phyloP scores from a whole-genome alignment of 1,140 invertebrate genomes.

The Ectropis grisescens region DNA sequence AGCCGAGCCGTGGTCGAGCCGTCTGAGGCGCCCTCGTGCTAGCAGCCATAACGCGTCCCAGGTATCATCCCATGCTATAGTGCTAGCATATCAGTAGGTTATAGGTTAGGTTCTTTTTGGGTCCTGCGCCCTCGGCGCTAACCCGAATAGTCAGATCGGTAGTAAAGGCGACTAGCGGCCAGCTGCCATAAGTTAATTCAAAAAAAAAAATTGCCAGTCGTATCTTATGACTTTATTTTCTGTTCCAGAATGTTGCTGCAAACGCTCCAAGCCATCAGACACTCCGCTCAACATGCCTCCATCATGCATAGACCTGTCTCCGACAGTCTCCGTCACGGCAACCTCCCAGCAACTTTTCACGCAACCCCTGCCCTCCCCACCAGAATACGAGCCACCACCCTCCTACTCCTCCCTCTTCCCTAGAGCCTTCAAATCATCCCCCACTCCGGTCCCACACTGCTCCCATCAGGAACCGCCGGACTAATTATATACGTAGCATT shows the following conservation, averaged over 20 bases:
- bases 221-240: too few relatives aligned
- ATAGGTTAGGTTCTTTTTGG: too few relatives aligned
- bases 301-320: slow-evolving; percentile 49
- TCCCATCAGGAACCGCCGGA: slow-evolving; percentile 50
- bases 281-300: slow-evolving; percentile 49
- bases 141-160: too few relatives aligned
- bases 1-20: too few relatives aligned
- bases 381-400: slow-evolving; percentile 53
- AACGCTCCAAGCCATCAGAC: slow-evolving; percentile 55
- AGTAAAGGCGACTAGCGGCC: too few relatives aligned
- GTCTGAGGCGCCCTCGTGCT: too few relatives aligned
- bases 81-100: too few relatives aligned
- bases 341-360: slow-evolving; percentile 43
- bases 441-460: slow-evolving; percentile 51
- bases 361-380: slow-evolving; percentile 29
- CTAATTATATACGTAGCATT: slow-evolving; percentile 19
- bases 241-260: slow-evolving; percentile 57
- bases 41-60: too few relatives aligned
- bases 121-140: too few relatives aligned
- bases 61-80: too few relatives aligned
- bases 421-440: slow-evolving; percentile 50
- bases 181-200: too few relatives aligned
- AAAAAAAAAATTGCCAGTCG: too few relatives aligned
- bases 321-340: slow-evolving; percentile 45
- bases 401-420: slow-evolving; percentile 59